Base-by-base conservation (phyloP, 2,888 invertebrate species). In the Microctonus brassicae region DNA sequence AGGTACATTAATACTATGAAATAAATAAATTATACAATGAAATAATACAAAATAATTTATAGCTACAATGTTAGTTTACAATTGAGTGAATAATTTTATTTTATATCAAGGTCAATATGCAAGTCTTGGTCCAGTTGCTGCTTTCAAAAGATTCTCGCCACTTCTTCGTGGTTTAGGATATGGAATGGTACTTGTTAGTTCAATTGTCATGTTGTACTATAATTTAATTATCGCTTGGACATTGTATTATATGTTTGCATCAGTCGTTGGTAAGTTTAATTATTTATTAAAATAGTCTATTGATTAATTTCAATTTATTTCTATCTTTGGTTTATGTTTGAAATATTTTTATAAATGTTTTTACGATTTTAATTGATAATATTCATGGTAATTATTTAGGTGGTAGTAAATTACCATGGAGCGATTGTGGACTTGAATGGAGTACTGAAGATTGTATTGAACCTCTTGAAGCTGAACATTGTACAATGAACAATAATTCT, bases 211-310 rank as follows among this genome's bases (percentile, higher is more conserved):
- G 93, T 88, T 93, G 47, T 94, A 94, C 83, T 94, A 94, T 85
- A 94, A 94, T 84, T 89, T 93, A 53, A 93, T 94, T 76, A 94
- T 94, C 77, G 94, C 93, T 63, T 94, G 94, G 94, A 93, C 94
- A 47, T 91, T 94, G 73, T 93, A 92, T 87, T 94, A 94, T 83
- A 93, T 94, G 91, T 91, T 92, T 78, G 91, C 90, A 73, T 93
- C 93, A 76, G 90, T 93, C 70, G 89, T 90, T 74, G 90, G 91
- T 83, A 88, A 90, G 83, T 36, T 64, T 29, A 62, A 24, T 13
- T 24, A 26, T 26, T 17, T 47, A 63, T 39, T 42, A 36, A 24
- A 7, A 34, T 10, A 33, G 20, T 33, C 33, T 4, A n/a, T 42
- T 33, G 33, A 52, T 33, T 9, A n/a, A n/a, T 24, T 39, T 64